Evolutionary conservation across 1,140 invertebrate species (phyloP).

Genomic region (Drosophila auraria): DNA sequence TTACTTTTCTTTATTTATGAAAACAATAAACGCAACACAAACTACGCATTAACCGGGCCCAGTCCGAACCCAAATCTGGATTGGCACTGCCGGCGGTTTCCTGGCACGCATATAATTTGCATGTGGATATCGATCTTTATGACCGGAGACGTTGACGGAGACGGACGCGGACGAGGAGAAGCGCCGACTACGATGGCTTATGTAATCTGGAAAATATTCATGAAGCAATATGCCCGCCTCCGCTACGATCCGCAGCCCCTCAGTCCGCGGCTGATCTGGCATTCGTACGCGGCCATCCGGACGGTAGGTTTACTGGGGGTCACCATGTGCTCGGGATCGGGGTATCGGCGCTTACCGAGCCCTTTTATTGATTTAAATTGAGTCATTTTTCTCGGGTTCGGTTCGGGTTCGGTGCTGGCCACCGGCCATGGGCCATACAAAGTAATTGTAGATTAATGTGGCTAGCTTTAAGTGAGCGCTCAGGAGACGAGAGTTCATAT

Average conservation of each 20-base stretch:
- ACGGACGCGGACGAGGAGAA: constrained; percentile 9
- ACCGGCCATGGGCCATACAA: constrained; percentile 39
- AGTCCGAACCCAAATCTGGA: constrained; percentile 18
- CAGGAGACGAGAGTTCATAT: constrained; percentile 58
- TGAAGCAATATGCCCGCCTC: constrained; percentile 82
- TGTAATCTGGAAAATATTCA: constrained; percentile 85
- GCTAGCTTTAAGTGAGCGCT: constrained; percentile 45
- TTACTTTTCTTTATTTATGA: constrained; percentile 73
- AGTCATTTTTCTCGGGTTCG: constrained; percentile 63
- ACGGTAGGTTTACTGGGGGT: constrained; percentile 54
- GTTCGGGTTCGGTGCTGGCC: constrained; percentile 5
- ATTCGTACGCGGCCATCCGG: constrained; percentile 73
- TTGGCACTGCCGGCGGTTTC: constrained; percentile 59
- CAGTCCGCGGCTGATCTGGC: constrained; percentile 75
- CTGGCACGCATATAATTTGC: constrained; percentile 83
- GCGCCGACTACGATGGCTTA: constrained; percentile 70
- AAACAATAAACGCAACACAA: constrained; percentile 81
- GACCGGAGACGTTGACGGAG: constrained; percentile 12
- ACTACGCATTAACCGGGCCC: constrained; percentile 69
- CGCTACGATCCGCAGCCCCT: constrained; percentile 57
- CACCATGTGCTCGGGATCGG: constrained; percentile 26
- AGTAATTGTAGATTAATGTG: constrained; percentile 71
- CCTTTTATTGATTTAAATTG: constrained; percentile 81
- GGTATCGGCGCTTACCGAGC: constrained; percentile 5
- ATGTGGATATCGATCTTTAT: constrained; percentile 69